Base-by-base conservation (phyloP, 2,113 vertebrate genomes). In the Tachysurus vachellii region DNA sequence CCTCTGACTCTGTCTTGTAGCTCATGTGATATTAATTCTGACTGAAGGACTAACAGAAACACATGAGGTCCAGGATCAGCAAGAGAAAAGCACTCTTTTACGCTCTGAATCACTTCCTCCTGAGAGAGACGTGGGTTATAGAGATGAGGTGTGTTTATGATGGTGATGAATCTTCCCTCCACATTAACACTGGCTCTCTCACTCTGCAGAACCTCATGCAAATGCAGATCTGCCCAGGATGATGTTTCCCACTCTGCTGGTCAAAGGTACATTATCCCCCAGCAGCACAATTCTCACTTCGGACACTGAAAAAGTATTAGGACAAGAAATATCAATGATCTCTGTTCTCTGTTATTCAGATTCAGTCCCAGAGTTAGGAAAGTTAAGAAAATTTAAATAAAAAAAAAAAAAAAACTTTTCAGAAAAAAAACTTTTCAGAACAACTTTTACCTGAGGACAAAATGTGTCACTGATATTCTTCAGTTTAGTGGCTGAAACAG, bases 81-180 rank as follows among this genome's bases (percentile, higher is more conserved):
- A 21, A 86, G 73, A 73, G 53, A 23, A 16, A 84, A n/a, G 66
- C 88, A 73, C 56, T 84, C 75, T 75, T 36, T 31, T 54, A 89
- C 75, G 50, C 56, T 44, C 42, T 31, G n/a, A 6, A 5, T 71
- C 36, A 36, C 36, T 36, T 36, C 36, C 36, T 36, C 36, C 36
- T 36, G 36, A 36, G 36, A 36, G 36, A 86, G 47, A 0, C 71
- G 3, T 13, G 64, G 3, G 16, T 83, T 16, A 19, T 71, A 68
- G 54, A 86, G 61, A 47, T 86, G 71, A 62, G 85, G 85, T 4
- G 44, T 64, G 82, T 73, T 47, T 54, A 89, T 86, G 75, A 89
- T 2, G 3, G 64, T 84, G 61, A 87, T 53, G 73, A 26, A 17
- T 64, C 75, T 87, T 64, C 47, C 66, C 64, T 87, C 28, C 62